Base-by-base conservation (phyloP, 1,140 invertebrate genomes). In the Vollenhovia emeryi region DNA sequence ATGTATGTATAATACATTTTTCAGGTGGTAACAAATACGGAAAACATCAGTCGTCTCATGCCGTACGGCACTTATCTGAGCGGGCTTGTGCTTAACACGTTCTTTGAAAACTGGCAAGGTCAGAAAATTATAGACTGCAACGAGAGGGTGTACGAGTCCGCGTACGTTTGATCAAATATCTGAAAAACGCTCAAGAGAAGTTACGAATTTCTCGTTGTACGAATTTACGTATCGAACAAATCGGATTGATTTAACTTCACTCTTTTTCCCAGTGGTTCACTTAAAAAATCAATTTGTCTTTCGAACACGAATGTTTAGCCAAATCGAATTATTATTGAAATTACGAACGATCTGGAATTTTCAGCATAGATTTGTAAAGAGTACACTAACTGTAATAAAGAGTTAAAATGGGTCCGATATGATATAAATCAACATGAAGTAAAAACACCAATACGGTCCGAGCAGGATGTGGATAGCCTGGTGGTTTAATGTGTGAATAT, bases 61-160 rank as follows among this genome's bases (percentile, higher is more conserved):
- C 27, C 33, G 2, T 30, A 52, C 13, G 21, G 3, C 2, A 52
- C 13, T 50, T 79, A 52, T 66, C 15, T 79, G 8, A 66, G 24
- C 2, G 75, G 15, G 7, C 27, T 66, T 27, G 5, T 52, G 3
- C 2, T 79, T 30, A 79, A 79, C 18, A 40, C 9, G 4, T 79
- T 79, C 2, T 79, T 79, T 66, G 43, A 52, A 27, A 79, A 79
- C 24, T 79, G 75, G 60, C 45, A 66, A 27, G 75, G 75, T 52
- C 75, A 79, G 30, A 79, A 79, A 52, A 66, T 79, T 0, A 66
- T 79, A 27, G 43, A 79, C 21, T 79, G 27, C 60, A 79, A 62
- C 15, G 59, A 79, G 18, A 79, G 66, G 9, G 30, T 79, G 45
- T 66, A 33, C 4, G n/a, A 79, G 0, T 15, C 75, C 21, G 60